Evolutionary conservation across 1,140 invertebrate genomes (phyloP).

Genomic region (Sycophaga agraensis): DNA sequence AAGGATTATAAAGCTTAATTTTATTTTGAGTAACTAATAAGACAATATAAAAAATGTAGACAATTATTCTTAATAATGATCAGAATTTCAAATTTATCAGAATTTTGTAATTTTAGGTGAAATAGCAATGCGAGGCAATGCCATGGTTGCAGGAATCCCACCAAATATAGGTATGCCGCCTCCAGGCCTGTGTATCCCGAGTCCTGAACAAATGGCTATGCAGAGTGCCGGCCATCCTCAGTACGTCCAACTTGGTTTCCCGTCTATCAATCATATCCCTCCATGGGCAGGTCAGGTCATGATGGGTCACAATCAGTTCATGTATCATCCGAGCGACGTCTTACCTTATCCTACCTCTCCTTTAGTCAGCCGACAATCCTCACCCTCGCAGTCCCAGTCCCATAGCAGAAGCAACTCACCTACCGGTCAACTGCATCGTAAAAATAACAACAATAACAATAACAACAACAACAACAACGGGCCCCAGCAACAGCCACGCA

Average conservation of each 20-base stretch:
- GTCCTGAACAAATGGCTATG: constrained; percentile 52
- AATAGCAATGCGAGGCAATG: constrained; percentile 14
- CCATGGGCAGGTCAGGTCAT: constrained; percentile 51
- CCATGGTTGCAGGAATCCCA: constrained; percentile 43
- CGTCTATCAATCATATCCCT: constrained; percentile 50
- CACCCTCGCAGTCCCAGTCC: constrained; percentile 55
- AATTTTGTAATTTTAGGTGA: constrained; percentile 9
- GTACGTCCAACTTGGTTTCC: constrained; percentile 52
- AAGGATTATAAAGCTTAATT: no score
- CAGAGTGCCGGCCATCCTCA: constrained; percentile 41
- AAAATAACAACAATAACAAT: constrained; percentile 18
- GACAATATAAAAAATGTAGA: background rate
- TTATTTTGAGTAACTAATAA: background rate
- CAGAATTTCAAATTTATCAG: background rate
- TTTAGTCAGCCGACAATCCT: constrained; percentile 56
- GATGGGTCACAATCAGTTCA: constrained; percentile 49
- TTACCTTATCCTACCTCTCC: constrained; percentile 53
- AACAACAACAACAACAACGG: constrained; percentile 32
- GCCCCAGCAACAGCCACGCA: constrained; percentile 36
- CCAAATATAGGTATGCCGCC: constrained; percentile 50
- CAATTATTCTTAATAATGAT: background rate
- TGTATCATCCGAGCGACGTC: constrained; percentile 50
- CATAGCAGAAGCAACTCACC: constrained; percentile 56
- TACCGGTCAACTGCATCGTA: constrained; percentile 35
- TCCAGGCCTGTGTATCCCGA: constrained; percentile 48